Evolutionary conservation across 2,113 vertebrate species (phyloP), one percentile per base, ranked within the genome.

Genomic region (Paracanthobrama guichenoti): DNA sequence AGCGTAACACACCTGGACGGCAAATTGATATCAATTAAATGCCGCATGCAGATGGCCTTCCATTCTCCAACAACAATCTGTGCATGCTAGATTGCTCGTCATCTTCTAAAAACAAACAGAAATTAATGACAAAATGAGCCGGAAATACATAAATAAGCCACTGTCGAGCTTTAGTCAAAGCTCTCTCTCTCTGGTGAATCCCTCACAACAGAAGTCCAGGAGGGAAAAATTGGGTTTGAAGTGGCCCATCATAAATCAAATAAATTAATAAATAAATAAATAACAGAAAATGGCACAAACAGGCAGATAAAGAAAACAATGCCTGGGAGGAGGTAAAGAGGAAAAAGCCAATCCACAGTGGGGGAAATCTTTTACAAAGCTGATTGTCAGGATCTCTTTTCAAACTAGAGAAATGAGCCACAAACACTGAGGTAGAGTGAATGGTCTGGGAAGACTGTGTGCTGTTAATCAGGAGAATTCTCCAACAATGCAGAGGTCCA

Each of bases 331-430:
- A 85, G 26, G 67, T 73, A 81, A 55, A 76, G 57, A 72, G 1
- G 55, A 24, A 44, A 42, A 72, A 26, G 16, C 71, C 82, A 53
- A 91, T 86, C 90, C 88, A 92, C 91, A 91, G 92, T 92, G 88
- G 90, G 90, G 91, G 24, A 92, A 91, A 91, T 91, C 90, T 94
- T 87, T 91, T 91, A 93, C 91, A 94, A 93, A 92, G 89, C 89
- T 92, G 88, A 93, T 93, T 95, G 93, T 93, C 91, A 42, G 90
- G 92, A 91, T 93, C 91, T 90, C 91, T 92, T 94, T 94, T 81
- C 93, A 93, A 89, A 86, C 90, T 64, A 92, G 91, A 91, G 74
- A 85, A 93, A 93, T 87, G 91, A 91, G 91, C 42, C 26, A 26
- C 20, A 55, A n/a, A 78, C 42, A 39, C 39, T 9, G 9, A 55